These are phyloP conservation scores for Aurelia aurita complex sp. Pacific DNA, from an alignment of 30 jellyfish, hydroid and myxozoan genomes.

Conservation along the genomic window DNA sequence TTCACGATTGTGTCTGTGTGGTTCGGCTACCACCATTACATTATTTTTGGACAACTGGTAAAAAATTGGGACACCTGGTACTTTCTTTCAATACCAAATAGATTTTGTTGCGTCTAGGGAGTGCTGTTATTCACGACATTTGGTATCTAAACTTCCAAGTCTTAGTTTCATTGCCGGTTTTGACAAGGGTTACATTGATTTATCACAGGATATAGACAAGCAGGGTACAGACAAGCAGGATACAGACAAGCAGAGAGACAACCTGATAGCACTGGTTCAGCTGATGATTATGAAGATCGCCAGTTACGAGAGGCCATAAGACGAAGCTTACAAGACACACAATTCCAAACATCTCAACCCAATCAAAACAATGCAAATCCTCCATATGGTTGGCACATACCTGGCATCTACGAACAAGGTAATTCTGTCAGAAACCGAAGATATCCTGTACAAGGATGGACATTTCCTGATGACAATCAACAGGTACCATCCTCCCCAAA, in stretches of 20 bases:
- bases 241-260: background rate
- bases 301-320: conserved; percentile 74
- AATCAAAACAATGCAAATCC: conserved; percentile 20
- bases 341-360: background rate
- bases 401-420: conserved; percentile 7
- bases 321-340: conserved; percentile 52
- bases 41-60: too few relatives aligned
- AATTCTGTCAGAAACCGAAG: conserved; percentile 6
- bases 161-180: too few relatives aligned
- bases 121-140: too few relatives aligned
- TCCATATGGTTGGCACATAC: conserved; percentile 55
- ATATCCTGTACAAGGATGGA: background rate
- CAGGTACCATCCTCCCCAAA: background rate
- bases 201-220: background rate
- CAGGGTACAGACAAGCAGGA: background rate
- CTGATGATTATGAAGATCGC: conserved; percentile 39
- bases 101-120: too few relatives aligned
- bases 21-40: too few relatives aligned
- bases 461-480: background rate
- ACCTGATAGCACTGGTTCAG: background rate
- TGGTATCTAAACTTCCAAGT: too few relatives aligned
- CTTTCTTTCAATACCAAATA: too few relatives aligned
- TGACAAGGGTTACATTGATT: too few relatives aligned
- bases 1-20: too few relatives aligned
- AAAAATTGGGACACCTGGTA: too few relatives aligned